Evolutionary conservation across 2,797 vertebrate genomes (phyloP), one percentile per base, ranked within the genome.

Genomic region (Meda fulgida): DNA sequence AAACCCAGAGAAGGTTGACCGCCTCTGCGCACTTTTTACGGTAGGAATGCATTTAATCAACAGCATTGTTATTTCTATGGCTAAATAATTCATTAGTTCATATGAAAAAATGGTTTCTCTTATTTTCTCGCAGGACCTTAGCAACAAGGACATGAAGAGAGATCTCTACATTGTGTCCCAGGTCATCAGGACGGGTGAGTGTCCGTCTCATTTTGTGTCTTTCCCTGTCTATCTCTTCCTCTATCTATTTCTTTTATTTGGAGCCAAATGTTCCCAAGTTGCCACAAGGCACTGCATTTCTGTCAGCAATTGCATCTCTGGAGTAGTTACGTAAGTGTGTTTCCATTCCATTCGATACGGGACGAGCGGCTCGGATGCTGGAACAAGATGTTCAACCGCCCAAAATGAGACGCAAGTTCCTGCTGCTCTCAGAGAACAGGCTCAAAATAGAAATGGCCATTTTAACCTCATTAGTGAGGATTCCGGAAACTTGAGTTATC

Each of bases 131-230:
- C 87, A 99, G 98, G 98, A 99, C 93, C 94, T 99, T 84, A 99
- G 98, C 95, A 99, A 97, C 93, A 99, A 99, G 95, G 98, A 99
- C 93, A 95, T 99, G 95, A 99, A 99, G 96, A 96, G 97, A 91
- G 98, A 99, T 92, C 95, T 99, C 87, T 99, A 99, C 92, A 97
- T 99, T 88, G 96, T 99, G 89, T 97, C 97, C 89, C 98, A 99
- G 80, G 97, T 99, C 87, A 96, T 99, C 90, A 96, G 98, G 94
- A 99, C 98, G 89, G 98, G 98, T 99, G 96, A 93, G 89, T 70
- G 40, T 66, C n/a, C 16, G 0, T 71, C 55, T 58, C 26, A 73
- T 81, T 55, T 46, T n/a, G 38, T 7, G 11, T 72, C 26, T 34
- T 43, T 65, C 53, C 55, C 58, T 78, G 66, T 55, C 14, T 40